These are phyloP conservation scores for Neria commutata DNA, from an alignment of 2,888 invertebrate species.

Conservation along the genomic window DNA sequence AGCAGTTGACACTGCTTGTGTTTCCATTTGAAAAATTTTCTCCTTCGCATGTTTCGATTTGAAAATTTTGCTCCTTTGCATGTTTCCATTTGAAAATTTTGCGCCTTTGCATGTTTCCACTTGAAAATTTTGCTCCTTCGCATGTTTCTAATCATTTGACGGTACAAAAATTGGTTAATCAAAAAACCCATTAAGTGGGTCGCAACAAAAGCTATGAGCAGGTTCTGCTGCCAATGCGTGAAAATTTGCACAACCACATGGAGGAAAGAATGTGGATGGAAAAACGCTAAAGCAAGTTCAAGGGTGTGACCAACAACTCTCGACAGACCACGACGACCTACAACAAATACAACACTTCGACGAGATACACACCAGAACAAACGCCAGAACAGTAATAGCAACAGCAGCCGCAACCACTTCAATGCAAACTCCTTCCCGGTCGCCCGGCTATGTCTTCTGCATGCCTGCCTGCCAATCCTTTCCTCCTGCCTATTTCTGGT, in stretches of 20 bases:
- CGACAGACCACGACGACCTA: conserved; percentile 31
- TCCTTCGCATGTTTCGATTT: too few relatives aligned
- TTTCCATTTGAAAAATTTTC: too few relatives aligned
- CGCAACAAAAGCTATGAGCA: conserved; percentile 97
- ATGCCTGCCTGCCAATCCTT: neutral
- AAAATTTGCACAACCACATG: too few relatives aligned
- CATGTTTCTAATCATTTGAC: too few relatives aligned
- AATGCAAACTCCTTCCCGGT: conserved; percentile 2
- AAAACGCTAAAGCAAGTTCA: conserved; percentile 56
- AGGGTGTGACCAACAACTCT: conserved; percentile 58
- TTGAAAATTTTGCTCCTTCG: too few relatives aligned
- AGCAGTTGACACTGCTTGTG: too few relatives aligned
- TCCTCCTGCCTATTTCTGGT: neutral
- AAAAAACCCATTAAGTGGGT: conserved; percentile 88
- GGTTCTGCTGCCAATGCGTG: conserved; percentile 80
- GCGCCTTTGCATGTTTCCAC: too few relatives aligned
- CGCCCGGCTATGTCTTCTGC: too few relatives aligned
- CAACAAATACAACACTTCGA: conserved; percentile 23
- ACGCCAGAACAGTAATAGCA: neutral
- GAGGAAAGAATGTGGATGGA: neutral
- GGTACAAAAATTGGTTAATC: too few relatives aligned
- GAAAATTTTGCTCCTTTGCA: too few relatives aligned
- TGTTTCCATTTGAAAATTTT: too few relatives aligned
- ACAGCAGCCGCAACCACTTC: neutral
- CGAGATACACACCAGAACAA: conserved; percentile 26